Percentiles rank a stretch among this genome's conserved stretches.
phyloP scores from a whole-genome alignment of 2,888 invertebrate species.

The Troglohyphantes excavatus region DNA sequence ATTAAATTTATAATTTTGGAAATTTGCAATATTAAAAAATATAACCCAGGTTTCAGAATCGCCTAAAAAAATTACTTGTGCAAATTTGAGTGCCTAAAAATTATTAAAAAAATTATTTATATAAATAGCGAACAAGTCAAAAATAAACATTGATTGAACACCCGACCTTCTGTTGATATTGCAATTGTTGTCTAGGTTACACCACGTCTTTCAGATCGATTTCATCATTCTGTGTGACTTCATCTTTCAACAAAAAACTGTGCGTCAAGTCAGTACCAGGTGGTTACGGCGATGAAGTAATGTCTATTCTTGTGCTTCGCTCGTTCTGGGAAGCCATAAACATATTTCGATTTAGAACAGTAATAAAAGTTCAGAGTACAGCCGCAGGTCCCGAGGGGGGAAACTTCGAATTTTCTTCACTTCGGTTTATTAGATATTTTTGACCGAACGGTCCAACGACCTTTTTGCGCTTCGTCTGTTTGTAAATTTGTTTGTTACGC shows the following conservation, averaged over 20 bases:
- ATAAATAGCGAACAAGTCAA: neutral
- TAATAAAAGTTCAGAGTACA: neutral
- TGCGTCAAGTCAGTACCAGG: neutral
- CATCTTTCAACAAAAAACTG: neutral
- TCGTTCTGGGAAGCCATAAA: neutral
- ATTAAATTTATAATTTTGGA: too few relatives aligned
- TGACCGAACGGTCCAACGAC: too few relatives aligned
- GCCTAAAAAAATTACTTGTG: too few relatives aligned
- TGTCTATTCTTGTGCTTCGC: neutral
- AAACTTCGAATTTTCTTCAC: too few relatives aligned
- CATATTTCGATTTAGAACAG: neutral
- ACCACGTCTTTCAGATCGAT: conserved; percentile 34
- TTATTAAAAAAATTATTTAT: too few relatives aligned
- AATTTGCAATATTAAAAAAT: too few relatives aligned
- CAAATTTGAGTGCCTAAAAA: too few relatives aligned
- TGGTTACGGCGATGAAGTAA: neutral
- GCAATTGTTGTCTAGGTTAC: conserved; percentile 73
- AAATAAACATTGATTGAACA: neutral
- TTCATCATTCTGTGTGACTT: conserved; percentile 30
- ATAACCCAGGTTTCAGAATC: too few relatives aligned
- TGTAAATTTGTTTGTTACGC: too few relatives aligned
- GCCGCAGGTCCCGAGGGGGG: too few relatives aligned
- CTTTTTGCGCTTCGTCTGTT: too few relatives aligned
- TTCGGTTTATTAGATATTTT: too few relatives aligned
- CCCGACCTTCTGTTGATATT: neutral